Evolutionary conservation across 2,797 vertebrate genomes (phyloP).

Genomic region (Parauchenoglanis ngamensis): DNA sequence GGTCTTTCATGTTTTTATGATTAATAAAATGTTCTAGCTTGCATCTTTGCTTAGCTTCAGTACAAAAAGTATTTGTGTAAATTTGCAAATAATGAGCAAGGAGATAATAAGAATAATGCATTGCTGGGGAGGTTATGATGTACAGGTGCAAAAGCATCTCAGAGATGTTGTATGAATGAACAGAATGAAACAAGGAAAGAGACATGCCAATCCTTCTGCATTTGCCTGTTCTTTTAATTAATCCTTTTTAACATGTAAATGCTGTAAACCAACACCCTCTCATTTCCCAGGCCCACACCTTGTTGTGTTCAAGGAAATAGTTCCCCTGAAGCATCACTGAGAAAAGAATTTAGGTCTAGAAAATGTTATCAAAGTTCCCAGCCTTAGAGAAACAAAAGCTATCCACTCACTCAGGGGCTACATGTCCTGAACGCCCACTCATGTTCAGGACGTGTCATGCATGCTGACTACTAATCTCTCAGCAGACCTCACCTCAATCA

Average conservation of each 20-base stretch:
- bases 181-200: background rate
- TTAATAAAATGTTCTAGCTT: background rate
- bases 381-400: slow-evolving; percentile 45
- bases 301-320: slow-evolving; percentile 20
- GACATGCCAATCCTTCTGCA: background rate
- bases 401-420: slow-evolving; percentile 45
- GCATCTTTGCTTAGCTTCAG: background rate
- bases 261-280: background rate
- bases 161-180: background rate
- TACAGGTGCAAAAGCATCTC: background rate
- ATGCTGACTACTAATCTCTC: slow-evolving; percentile 42
- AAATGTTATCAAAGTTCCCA: slow-evolving; percentile 39
- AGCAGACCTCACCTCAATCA: slow-evolving; percentile 22
- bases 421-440: slow-evolving; percentile 55
- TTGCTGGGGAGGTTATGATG: background rate
- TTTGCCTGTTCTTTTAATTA: background rate
- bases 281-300: slow-evolving; percentile 21
- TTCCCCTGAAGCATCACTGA: slow-evolving; percentile 29
- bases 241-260: background rate
- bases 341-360: slow-evolving; percentile 30
- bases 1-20: background rate
- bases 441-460: slow-evolving; percentile 52
- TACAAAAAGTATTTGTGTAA: background rate
- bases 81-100: background rate
- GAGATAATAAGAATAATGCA: background rate